phyloP scores from a whole-genome alignment of 2,113 vertebrate genomes.

The Paradoxurus hermaphroditus region DNA sequence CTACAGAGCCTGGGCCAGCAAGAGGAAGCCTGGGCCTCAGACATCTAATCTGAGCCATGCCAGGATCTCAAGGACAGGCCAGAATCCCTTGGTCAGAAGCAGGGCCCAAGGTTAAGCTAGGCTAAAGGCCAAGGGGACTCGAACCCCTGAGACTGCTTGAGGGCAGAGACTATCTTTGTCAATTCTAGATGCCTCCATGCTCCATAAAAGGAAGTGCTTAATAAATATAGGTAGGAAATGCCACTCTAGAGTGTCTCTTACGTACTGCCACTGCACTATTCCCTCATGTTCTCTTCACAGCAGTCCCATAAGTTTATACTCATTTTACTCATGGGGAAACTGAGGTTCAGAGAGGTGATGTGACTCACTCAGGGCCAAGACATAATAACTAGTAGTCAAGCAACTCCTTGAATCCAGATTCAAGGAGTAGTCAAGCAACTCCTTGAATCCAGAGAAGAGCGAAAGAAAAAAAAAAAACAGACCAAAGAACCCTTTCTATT shows the following conservation, averaged over 20 bases:
- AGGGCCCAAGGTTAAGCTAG: not conserved
- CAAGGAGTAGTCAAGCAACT: not conserved
- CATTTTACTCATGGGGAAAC: constrained; percentile 22
- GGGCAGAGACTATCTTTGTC: not conserved
- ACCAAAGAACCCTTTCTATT: not conserved
- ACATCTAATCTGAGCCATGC: not conserved
- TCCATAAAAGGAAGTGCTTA: constrained; percentile 8
- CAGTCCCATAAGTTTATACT: not conserved
- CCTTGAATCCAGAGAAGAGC: not conserved
- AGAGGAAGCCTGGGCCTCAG: not conserved
- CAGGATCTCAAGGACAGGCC: not conserved
- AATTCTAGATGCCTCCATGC: not conserved
- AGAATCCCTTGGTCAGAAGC: constrained; percentile 19
- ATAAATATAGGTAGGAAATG: constrained; percentile 56
- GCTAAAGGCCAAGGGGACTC: not conserved
- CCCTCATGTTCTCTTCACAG: not conserved
- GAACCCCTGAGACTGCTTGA: not conserved
- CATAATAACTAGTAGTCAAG: not conserved
- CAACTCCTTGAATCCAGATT: not conserved
- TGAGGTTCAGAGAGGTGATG: not conserved
- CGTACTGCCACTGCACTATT: not conserved
- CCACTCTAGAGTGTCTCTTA: not conserved
- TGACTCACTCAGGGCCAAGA: not conserved
- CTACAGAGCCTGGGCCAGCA: not conserved
- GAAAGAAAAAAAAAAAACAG: not conserved